Conservation (phyloP, 64 coral and sea anemone genomes). For the Catalaphyllia jardinei region DNA sequence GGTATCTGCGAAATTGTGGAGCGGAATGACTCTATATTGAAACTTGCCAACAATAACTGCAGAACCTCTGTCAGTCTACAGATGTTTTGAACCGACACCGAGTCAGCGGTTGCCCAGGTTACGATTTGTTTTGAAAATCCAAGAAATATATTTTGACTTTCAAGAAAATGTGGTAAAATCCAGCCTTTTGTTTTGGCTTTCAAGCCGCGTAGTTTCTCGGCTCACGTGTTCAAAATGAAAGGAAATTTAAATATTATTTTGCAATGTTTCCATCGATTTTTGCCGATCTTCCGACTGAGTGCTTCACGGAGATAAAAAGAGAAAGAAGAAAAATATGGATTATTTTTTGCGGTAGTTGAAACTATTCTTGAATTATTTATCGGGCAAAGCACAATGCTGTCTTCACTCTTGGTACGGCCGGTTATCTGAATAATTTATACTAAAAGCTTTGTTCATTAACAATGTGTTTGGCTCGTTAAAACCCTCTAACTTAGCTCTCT, state of each 20-base stretch:
- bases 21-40: too few relatives aligned
- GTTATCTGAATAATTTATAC: conserved; percentile 7
- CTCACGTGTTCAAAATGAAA: not conserved
- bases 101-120: not conserved
- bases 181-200: not conserved
- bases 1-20: too few relatives aligned
- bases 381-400: not conserved
- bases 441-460: conserved; percentile 20
- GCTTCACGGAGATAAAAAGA: not conserved
- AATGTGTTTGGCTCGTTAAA: not conserved
- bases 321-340: not conserved
- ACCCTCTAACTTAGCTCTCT: not conserved
- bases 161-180: not conserved
- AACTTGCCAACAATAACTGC: too few relatives aligned
- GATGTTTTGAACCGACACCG: not conserved
- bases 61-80: too few relatives aligned
- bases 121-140: conserved; percentile 25
- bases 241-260: not conserved
- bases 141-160: conserved; percentile 29
- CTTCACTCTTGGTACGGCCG: not conserved
- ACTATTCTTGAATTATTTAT: conserved; percentile 32
- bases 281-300: not conserved
- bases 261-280: conserved; percentile 16
- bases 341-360: not conserved
- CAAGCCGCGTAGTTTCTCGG: not conserved